Percentiles rank a stretch among this genome's conserved stretches.
Evolutionary conservation across 2,113 vertebrate genomes (phyloP).

Genomic region (Cheirogaleus medius): DNA sequence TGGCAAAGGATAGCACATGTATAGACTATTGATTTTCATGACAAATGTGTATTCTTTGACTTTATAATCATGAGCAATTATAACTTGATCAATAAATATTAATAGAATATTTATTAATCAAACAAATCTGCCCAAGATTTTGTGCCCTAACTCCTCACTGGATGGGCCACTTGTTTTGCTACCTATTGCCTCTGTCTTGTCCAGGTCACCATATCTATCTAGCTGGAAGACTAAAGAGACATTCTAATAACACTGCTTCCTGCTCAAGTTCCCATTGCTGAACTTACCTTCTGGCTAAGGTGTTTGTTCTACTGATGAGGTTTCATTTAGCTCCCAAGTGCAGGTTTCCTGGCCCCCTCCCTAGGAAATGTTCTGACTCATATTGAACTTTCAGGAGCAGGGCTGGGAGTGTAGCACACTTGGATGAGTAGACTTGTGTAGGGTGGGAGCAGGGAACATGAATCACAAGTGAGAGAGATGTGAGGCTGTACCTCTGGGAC

Average conservation of each 20-base stretch:
- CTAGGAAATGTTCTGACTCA: background rate
- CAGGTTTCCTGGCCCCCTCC: background rate
- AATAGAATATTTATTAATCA: background rate
- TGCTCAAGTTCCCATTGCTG: background rate
- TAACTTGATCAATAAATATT: background rate
- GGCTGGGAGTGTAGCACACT: background rate
- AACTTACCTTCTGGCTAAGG: background rate
- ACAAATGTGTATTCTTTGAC: background rate
- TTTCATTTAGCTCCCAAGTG: background rate
- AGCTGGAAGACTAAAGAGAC: background rate
- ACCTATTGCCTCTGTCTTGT: no score
- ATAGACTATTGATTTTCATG: background rate
- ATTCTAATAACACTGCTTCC: background rate
- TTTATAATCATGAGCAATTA: background rate
- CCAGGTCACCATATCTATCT: background rate
- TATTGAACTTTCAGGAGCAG: background rate
- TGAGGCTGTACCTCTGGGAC: background rate
- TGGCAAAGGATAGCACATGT: background rate
- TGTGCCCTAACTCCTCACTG: background rate
- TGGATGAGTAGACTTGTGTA: background rate
- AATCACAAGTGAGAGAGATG: background rate
- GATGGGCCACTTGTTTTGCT: background rate
- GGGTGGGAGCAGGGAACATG: background rate
- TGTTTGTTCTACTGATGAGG: background rate
- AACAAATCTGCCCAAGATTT: background rate